Base-by-base conservation (phyloP, 2,888 invertebrate species). In the Rhagonycha fulva region DNA sequence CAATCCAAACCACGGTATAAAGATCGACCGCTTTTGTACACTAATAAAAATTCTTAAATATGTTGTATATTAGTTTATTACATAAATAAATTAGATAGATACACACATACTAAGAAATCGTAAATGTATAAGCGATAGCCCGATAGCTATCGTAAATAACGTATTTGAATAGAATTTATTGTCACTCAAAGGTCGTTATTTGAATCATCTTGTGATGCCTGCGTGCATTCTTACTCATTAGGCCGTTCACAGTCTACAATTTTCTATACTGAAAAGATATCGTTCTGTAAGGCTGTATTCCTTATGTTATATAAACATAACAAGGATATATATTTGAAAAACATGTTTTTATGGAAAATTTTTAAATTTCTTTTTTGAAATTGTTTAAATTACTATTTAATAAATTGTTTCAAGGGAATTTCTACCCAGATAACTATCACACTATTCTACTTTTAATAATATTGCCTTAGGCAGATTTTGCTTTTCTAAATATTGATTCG, bases 161-260 rank as follows among this genome's bases (percentile, higher is more conserved):
- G 67, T 19, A 73, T 14, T 62, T 69, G 68, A 61, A 72, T 72
- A 72, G 26, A 62, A 73, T 69, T 68, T 30, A 47, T 68, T 70
- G 68, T 32, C 30, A 68, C 62, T 74, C 74, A 74, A 74, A 69
- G 74, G 69, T 74, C 70, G 69, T 68, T 63, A 63, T 70, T 74
- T 74, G 69, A 74, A 62, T 74, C 30, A 70, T 69, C 32, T 74
- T 73, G 63, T 73, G 72, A 62, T 47, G 14, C 62, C 70, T 63
- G 62, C 70, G 69, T 74, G 70, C 9, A 62, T 63, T 3, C 67
- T 24, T 66, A 67, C 9, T 32, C 62, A 62, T 3, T 23, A 69
- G 74, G 74, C 69, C 74, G 66, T 74, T 74, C 74, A 74, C 74
- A 74, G 74, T 74, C 74, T 74, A 74, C 62, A 12, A 26, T 47